Conservation (phyloP, 2,797 vertebrate genomes). For the Hafferia zeledoni region DNA sequence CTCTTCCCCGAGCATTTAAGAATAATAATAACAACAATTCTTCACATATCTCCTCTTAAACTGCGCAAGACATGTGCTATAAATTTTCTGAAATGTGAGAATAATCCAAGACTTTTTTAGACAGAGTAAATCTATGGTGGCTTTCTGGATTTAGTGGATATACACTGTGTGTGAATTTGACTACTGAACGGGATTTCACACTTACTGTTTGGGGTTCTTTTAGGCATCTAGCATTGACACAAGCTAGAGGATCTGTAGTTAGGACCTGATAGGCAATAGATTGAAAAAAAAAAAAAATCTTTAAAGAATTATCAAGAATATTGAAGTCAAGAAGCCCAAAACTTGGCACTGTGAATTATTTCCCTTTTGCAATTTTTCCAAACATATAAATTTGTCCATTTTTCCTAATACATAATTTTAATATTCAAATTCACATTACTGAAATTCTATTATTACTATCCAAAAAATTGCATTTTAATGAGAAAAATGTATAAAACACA, state of each 20-base stretch:
- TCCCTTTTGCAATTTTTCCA: neutral
- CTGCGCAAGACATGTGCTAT: neutral
- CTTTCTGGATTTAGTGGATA: neutral
- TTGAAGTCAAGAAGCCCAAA: neutral
- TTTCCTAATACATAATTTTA: neutral
- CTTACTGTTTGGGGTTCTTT: neutral
- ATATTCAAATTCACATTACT: neutral
- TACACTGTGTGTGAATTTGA: neutral
- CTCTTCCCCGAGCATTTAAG: neutral
- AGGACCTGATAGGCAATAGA: neutral
- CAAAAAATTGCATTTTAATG: neutral
- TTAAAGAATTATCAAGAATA: neutral
- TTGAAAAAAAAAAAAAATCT: neutral
- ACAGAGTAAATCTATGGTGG: neutral
- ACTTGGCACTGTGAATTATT: neutral
- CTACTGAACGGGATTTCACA: neutral
- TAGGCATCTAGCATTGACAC: neutral
- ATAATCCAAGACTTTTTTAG: neutral
- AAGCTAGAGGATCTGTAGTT: neutral
- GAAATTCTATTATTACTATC: neutral
- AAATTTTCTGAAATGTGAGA: conserved; percentile 25
- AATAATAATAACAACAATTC: neutral
- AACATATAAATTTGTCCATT: neutral
- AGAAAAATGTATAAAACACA: neutral
- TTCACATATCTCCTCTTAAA: neutral